A percentile compares a stretch with the other conserved stretches of the same genome.
These are phyloP conservation scores for Petrocephalus zakoni DNA, from an alignment of 2,113 vertebrate genomes.

Conservation along the genomic window DNA sequence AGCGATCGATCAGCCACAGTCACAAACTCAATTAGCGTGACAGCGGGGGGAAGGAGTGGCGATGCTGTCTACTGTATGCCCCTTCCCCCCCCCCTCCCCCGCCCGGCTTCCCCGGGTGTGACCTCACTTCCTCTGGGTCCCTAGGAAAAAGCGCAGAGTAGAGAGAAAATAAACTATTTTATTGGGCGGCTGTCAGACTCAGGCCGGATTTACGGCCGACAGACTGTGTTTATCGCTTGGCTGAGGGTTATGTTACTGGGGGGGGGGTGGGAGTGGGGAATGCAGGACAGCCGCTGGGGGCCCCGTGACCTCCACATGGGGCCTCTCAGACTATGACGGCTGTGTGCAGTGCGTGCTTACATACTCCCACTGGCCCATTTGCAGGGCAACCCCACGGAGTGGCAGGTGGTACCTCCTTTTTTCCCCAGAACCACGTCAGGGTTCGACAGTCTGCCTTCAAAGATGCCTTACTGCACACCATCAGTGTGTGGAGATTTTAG, in stretches of 20 bases:
- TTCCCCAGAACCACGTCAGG: not conserved
- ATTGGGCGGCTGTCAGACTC: constrained; percentile 57
- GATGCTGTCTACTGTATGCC: constrained; percentile 22
- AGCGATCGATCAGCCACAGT: constrained; percentile 30
- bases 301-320: not conserved
- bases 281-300: constrained; percentile 27
- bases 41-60: not conserved
- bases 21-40: constrained; percentile 14
- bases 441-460: not conserved
- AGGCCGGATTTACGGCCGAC: constrained; percentile 53
- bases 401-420: not conserved
- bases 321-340: not conserved
- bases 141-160: constrained; percentile 47
- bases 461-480: not conserved
- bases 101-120: constrained; percentile 42
- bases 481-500: not conserved
- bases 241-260: constrained; percentile 18
- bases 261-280: constrained; percentile 8
- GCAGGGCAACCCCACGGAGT: not conserved
- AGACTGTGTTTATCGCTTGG: constrained; percentile 61
- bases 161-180: constrained; percentile 60
- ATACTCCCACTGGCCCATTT: not conserved
- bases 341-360: not conserved
- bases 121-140: constrained; percentile 59
- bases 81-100: constrained; percentile 21